Evolutionary conservation across 2,888 invertebrate species (phyloP).

Genomic region (Aspidiotus rigidus): DNA sequence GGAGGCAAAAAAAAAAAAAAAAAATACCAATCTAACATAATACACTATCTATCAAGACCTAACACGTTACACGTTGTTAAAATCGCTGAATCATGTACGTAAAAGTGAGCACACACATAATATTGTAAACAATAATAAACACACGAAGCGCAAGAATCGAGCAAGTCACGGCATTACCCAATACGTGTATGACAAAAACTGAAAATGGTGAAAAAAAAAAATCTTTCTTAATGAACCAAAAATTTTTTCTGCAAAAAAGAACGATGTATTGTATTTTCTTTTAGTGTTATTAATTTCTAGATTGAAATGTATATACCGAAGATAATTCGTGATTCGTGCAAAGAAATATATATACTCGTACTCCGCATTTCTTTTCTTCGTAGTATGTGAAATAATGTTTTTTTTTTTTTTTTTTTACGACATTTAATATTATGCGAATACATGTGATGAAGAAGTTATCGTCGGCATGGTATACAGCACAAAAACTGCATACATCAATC

Average conservation of each 20-base stretch:
- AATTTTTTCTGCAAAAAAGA: constrained; percentile 26
- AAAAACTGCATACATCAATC: no score
- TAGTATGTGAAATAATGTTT: background rate
- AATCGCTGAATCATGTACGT: constrained; percentile 31
- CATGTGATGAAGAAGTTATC: no score
- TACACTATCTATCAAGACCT: background rate
- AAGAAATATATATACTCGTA: constrained; percentile 22
- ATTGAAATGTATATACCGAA: constrained; percentile 29
- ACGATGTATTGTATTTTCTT: constrained; percentile 25
- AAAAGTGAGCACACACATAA: constrained; percentile 31
- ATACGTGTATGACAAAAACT: constrained; percentile 31
- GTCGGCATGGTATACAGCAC: no score
- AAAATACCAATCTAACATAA: background rate
- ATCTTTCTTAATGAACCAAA: constrained; percentile 18
- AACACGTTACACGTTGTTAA: background rate
- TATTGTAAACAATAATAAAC: constrained; percentile 15
- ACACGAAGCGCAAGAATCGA: constrained; percentile 17
- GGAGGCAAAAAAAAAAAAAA: background rate
- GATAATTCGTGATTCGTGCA: constrained; percentile 34
- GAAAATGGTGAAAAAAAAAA: constrained; percentile 1
- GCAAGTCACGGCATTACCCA: constrained; percentile 32
- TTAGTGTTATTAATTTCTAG: constrained; percentile 29
- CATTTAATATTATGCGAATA: no score
- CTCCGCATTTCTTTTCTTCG: background rate
- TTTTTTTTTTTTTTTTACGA: background rate